phyloP scores from a whole-genome alignment of 2,113 vertebrate genomes.

The Plestiodon gilberti region DNA sequence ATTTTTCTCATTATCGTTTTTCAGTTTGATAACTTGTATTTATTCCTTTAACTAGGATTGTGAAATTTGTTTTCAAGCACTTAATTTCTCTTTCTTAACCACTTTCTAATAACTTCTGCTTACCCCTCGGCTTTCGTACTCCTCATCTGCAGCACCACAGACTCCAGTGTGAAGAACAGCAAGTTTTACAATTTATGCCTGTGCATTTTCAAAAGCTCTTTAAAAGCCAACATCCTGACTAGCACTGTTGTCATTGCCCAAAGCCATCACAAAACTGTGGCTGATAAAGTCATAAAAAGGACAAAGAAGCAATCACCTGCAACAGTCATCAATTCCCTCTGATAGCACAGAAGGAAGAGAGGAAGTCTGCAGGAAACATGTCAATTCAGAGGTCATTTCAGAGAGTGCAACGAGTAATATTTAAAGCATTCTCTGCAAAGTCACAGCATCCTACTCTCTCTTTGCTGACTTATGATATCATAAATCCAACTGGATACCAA shows the following conservation, averaged over 20 bases:
- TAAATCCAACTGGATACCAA: not conserved
- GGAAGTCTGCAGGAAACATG: conserved; percentile 24
- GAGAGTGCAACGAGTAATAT: not conserved
- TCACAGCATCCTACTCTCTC: not conserved
- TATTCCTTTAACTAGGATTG: conserved; percentile 40
- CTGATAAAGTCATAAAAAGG: conserved; percentile 47
- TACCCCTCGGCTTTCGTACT: conserved; percentile 7
- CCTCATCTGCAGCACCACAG: not conserved
- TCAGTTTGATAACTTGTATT: conserved; percentile 38
- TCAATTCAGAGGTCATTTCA: conserved; percentile 17
- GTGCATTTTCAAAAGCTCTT: conserved; percentile 43
- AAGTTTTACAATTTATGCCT: conserved; percentile 16
- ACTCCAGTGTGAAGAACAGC: conserved; percentile 10
- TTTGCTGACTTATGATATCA: conserved; percentile 4
- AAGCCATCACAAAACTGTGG: conserved; percentile 33
- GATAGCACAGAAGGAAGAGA: conserved; percentile 29
- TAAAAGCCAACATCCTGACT: conserved; percentile 38
- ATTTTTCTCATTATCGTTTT: conserved; percentile 47
- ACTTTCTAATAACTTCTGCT: conserved; percentile 36
- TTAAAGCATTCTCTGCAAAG: conserved; percentile 38
- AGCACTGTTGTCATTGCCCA: conserved; percentile 31
- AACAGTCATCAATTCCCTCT: conserved; percentile 37
- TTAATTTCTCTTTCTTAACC: conserved; percentile 34
- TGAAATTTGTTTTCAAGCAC: conserved; percentile 42
- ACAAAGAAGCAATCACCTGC: conserved; percentile 34